Conservation (phyloP, 2,797 vertebrate species). For the Amniataba percoides region DNA sequence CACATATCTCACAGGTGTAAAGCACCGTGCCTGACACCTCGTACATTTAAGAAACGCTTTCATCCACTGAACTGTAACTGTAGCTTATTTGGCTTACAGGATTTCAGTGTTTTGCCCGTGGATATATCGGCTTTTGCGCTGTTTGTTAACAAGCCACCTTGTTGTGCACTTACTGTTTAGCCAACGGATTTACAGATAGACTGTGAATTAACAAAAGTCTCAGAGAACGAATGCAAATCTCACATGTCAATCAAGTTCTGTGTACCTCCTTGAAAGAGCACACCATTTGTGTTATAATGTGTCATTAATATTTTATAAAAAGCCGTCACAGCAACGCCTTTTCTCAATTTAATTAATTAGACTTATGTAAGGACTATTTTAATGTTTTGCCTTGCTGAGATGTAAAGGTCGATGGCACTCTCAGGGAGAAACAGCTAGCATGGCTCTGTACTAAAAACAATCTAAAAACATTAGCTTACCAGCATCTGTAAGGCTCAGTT, state of each 20-base stretch:
- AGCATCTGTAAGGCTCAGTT: no score
- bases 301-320: no score
- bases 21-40: neutral
- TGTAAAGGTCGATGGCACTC: no score
- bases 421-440: no score
- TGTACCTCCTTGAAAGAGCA: no score
- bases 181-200: neutral
- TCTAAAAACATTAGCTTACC: no score
- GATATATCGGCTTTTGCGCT: neutral
- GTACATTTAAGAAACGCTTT: neutral
- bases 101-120: neutral
- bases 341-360: no score
- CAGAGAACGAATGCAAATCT: neutral
- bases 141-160: neutral
- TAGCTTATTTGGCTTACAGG: neutral
- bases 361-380: no score
- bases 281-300: no score
- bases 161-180: neutral
- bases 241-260: neutral
- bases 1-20: neutral
- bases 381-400: no score
- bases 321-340: no score
- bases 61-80: conserved; percentile 1
- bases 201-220: neutral
- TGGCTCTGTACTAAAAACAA: no score